phyloP scores from a whole-genome alignment of 2,797 vertebrate species.

The Betta splendens region DNA sequence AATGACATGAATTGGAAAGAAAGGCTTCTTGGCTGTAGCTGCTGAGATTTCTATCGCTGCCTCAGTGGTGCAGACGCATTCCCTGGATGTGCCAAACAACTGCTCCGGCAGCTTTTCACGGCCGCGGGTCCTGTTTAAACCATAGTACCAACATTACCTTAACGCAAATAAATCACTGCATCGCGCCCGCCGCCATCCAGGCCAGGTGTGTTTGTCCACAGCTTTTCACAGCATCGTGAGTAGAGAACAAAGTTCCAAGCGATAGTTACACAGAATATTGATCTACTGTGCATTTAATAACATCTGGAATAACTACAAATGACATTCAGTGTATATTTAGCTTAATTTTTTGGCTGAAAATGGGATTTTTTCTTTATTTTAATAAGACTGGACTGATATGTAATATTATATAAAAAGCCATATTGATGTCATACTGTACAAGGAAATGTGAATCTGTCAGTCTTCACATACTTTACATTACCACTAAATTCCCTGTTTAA shows the following conservation, averaged over 20 bases:
- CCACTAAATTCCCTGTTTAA: background rate
- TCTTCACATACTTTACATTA: background rate
- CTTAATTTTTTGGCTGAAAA: background rate
- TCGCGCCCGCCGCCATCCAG: constrained; percentile 4
- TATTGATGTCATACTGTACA: too few species aligned
- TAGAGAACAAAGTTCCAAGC: constrained; percentile 9
- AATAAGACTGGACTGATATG: too few species aligned
- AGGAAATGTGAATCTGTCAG: background rate
- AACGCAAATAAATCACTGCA: constrained; percentile 6
- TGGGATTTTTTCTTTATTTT: background rate
- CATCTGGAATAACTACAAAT: constrained; percentile 1
- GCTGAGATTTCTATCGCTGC: constrained; percentile 13
- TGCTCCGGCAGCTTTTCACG: constrained; percentile 30
- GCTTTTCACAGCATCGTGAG: constrained; percentile 14
- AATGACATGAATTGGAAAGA: constrained; percentile 2
- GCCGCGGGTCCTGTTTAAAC: constrained; percentile 35
- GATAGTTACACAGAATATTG: background rate
- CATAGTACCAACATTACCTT: constrained; percentile 6
- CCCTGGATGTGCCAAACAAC: constrained; percentile 18
- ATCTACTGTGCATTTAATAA: constrained; percentile 1
- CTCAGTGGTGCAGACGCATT: background rate
- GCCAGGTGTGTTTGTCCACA: constrained; percentile 21
- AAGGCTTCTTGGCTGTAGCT: background rate
- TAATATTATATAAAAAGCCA: too few species aligned
- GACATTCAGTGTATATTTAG: background rate